phyloP scores from a whole-genome alignment of 2,113 vertebrate genomes.

The Anhinga rufa region DNA sequence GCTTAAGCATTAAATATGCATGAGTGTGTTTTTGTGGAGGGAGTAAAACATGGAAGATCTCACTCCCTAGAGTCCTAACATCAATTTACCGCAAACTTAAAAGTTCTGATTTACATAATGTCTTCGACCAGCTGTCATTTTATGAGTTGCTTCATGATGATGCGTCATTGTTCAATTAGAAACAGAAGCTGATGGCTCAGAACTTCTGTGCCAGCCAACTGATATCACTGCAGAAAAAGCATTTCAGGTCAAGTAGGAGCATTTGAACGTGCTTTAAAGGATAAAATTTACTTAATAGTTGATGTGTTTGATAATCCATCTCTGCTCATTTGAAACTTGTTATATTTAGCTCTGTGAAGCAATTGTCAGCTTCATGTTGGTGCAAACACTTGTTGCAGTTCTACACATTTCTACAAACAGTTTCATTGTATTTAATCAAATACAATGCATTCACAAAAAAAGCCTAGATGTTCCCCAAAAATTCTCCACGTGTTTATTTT shows the following conservation, averaged over 20 bases:
- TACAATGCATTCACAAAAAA: background rate
- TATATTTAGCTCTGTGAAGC: background rate
- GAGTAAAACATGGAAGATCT: background rate
- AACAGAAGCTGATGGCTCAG: background rate
- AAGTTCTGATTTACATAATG: background rate
- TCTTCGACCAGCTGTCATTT: background rate
- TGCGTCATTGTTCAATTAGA: background rate
- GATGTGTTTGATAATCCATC: background rate
- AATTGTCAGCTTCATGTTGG: background rate
- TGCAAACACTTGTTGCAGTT: background rate
- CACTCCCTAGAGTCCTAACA: background rate
- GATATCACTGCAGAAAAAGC: background rate
- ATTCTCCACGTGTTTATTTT: background rate
- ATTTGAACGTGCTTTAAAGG: background rate
- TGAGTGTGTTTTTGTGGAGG: background rate
- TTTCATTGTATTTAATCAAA: background rate
- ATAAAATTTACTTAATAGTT: background rate
- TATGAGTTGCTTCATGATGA: background rate
- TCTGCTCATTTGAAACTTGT: background rate
- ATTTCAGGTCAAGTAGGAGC: background rate
- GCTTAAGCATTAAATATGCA: background rate
- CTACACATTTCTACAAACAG: background rate
- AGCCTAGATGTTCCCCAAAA: background rate
- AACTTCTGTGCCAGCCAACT: background rate
- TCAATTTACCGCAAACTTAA: background rate